These are phyloP conservation scores for Microcaecilia unicolor DNA, from an alignment of 2,797 vertebrate species.

Conservation along the genomic window DNA sequence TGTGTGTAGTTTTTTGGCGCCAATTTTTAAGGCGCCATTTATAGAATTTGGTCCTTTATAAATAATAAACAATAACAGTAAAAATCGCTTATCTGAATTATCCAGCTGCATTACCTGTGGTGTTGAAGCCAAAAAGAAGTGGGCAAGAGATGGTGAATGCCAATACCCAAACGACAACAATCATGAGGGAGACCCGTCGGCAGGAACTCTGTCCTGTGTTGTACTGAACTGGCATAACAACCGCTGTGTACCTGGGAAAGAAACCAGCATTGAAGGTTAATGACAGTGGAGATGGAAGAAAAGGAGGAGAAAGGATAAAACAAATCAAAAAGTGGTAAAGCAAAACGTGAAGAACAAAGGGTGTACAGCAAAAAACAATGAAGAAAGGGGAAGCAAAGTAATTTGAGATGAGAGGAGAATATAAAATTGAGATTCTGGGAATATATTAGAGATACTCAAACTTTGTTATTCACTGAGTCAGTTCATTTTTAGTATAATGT, in stretches of 20 bases:
- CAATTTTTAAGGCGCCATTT: too few species aligned
- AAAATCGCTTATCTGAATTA: too few species aligned
- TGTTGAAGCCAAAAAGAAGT: conserved; percentile 89
- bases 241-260: conserved; percentile 76
- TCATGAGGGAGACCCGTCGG: conserved; percentile 81
- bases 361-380: neutral
- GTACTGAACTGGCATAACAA: conserved; percentile 87
- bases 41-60: too few species aligned
- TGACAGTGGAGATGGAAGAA: conserved; percentile 2
- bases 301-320: neutral
- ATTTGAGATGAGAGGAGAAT: neutral
- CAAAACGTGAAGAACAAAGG: too few species aligned
- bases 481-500: too few species aligned
- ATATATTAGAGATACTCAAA: too few species aligned
- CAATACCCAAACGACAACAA: conserved; percentile 77
- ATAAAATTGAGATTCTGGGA: neutral
- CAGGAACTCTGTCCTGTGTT: conserved; percentile 81
- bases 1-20: too few species aligned
- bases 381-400: neutral
- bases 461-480: too few species aligned
- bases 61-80: too few species aligned
- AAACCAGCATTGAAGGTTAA: neutral
- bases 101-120: conserved; percentile 73
- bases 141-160: conserved; percentile 87
- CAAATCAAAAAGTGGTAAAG: neutral